These are phyloP conservation scores for Acleris emargana DNA, from an alignment of 2,888 invertebrate genomes.

Conservation along the genomic window DNA sequence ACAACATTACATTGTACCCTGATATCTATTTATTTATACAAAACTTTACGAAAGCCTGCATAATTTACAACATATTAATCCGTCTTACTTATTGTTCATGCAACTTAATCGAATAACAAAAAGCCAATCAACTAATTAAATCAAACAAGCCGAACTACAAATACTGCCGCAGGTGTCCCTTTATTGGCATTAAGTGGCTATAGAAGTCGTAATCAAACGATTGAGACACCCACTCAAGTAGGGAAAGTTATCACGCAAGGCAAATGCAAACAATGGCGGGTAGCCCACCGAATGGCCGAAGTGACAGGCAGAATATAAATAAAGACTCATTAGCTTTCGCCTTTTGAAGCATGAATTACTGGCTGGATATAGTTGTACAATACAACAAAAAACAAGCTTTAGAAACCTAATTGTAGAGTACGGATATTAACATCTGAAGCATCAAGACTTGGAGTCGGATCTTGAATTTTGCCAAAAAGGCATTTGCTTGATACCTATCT, in stretches of 20 bases:
- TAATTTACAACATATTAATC: too few relatives aligned
- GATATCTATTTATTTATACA: too few relatives aligned
- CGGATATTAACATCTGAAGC: too few relatives aligned
- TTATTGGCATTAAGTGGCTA: slow-evolving; percentile 7
- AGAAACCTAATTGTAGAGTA: too few relatives aligned
- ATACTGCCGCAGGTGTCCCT: slow-evolving; percentile 13
- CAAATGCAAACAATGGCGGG: slow-evolving; percentile 40
- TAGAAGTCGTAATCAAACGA: slow-evolving; percentile 10
- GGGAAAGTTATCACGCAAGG: slow-evolving; percentile 39
- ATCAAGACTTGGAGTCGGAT: too few relatives aligned
- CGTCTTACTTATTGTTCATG: not conserved
- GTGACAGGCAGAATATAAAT: slow-evolving; percentile 36
- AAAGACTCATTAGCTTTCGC: slow-evolving; percentile 26
- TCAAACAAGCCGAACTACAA: not conserved
- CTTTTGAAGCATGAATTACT: slow-evolving; percentile 7
- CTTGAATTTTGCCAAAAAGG: too few relatives aligned
- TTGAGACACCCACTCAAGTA: slow-evolving; percentile 32
- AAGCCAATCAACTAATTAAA: slow-evolving; percentile 8
- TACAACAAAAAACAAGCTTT: too few relatives aligned
- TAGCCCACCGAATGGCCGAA: slow-evolving; percentile 16
- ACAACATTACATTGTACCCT: too few relatives aligned
- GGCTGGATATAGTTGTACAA: not conserved
- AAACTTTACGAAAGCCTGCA: too few relatives aligned
- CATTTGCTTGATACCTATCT: too few relatives aligned
- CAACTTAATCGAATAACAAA: slow-evolving; percentile 1